Conservation (phyloP, 2,113 vertebrate genomes). For the Clarias batrachus region DNA sequence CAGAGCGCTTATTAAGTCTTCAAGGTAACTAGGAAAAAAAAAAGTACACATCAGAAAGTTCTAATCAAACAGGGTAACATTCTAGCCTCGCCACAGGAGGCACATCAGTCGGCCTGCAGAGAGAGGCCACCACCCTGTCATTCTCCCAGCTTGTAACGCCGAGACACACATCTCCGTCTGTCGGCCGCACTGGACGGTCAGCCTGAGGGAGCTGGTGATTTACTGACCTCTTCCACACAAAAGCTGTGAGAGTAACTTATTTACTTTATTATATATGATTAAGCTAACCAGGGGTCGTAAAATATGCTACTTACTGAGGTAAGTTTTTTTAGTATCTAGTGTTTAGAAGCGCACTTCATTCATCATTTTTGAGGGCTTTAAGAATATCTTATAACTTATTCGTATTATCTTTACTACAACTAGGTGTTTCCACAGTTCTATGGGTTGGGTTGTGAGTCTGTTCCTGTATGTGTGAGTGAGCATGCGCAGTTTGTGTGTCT, state of each 20-base stretch:
- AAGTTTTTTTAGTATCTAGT: not conserved
- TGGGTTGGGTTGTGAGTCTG: conserved; percentile 52
- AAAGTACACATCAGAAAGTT: not conserved
- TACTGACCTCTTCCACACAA: conserved; percentile 53
- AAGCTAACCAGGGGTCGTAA: not conserved
- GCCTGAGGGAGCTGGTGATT: conserved; percentile 51
- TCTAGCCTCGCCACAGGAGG: conserved; percentile 30
- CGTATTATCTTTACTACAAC: not conserved
- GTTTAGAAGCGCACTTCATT: not conserved
- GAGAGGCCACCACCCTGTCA: conserved; percentile 50
- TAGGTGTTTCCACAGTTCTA: conserved; percentile 26
- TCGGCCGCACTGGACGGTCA: conserved; percentile 48
- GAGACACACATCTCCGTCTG: conserved; percentile 45
- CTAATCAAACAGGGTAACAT: conserved; percentile 38
- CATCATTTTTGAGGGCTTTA: too few relatives aligned
- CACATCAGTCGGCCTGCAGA: conserved; percentile 34
- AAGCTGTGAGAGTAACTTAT: conserved; percentile 35
- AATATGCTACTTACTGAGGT: not conserved
- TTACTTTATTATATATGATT: conserved; percentile 39
- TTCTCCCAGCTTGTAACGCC: conserved; percentile 62
- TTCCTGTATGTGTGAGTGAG: conserved; percentile 61
- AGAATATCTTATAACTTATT: not conserved
- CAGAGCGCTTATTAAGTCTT: not conserved
- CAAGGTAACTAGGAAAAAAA: conserved; percentile 2
- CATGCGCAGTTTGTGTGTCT: conserved; percentile 57